Base-by-base conservation (phyloP, 37 sponge, comb jelly and placozoan genomes). In the Halichondria panicea region DNA sequence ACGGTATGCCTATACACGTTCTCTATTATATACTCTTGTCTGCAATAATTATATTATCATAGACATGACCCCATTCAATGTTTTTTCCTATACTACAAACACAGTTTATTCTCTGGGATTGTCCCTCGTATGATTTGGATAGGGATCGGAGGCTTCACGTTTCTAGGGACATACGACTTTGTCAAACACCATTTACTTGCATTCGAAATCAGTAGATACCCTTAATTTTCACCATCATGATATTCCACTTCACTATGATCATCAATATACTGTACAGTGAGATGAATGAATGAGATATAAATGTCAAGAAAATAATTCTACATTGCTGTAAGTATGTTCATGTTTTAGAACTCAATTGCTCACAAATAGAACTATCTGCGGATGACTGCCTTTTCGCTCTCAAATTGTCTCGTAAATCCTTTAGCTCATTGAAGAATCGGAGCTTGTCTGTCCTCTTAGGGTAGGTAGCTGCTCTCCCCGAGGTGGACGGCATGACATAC, bases 401-500 rank as follows among this genome's bases (percentile, higher is more conserved):
- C 37, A 83, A 50, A n/a, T 54, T 66, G 54, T 92, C 93, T 45
- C 90, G 67, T 41, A 89, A 60, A 3, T 67, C 36, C 33, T 94
- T 94, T 37, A 94, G 59, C 35, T 94, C 92, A 38, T 79, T 35
- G 72, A 94, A 94, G 57, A 94, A 94, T 72, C 82, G 79, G 50
- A 94, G 75, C 60, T 94, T 94, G 84, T 94, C 94, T 1, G 56
- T 70, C 69, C 86, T 70, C 8, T 78, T 72, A 4, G 94, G 94
- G 52, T 90, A 81, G 0, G 92, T 72, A 22, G 92, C 94, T 19
- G 92, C 84, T 43, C 92, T 30, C 0, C 90, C 92, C 2, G 94
- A 94, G 12, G 94, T 88, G 2, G 94, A 94, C 0, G 94, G 94
- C 94, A 94, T 94, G 34, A 94, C 94, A 82, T 90, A 94, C 24